These are phyloP conservation scores for Nomada ruficornis DNA, from an alignment of 2,888 invertebrate genomes.

Conservation along the genomic window DNA sequence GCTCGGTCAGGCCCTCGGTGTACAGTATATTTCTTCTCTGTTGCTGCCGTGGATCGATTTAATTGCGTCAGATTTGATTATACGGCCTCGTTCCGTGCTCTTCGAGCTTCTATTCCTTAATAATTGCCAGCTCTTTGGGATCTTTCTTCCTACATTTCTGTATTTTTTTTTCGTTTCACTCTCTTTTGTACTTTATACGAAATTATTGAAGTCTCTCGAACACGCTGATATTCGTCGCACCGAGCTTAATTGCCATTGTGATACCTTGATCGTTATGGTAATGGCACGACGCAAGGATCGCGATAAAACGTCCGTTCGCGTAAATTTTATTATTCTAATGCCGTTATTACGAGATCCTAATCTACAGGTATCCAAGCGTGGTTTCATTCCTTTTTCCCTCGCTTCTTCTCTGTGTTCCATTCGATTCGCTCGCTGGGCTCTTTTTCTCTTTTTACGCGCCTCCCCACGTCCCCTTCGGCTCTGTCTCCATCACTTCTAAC, in stretches of 20 bases:
- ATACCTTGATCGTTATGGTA: conserved; percentile 37
- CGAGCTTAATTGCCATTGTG: conserved; percentile 42
- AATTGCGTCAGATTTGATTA: conserved; percentile 65
- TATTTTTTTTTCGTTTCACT: too few relatives aligned
- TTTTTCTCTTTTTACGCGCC: conserved; percentile 35
- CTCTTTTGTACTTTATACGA: too few relatives aligned
- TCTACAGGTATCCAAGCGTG: conserved; percentile 46
- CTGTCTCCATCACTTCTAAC: conserved; percentile 72
- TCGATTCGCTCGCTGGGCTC: conserved; percentile 15
- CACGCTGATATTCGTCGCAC: background rate
- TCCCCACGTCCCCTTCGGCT: conserved; percentile 44
- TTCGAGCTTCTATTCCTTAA: too few relatives aligned
- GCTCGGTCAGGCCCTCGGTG: background rate
- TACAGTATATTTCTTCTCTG: background rate
- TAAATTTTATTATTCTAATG: conserved; percentile 63
- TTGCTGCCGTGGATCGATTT: conserved; percentile 37
- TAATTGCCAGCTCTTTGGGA: too few relatives aligned
- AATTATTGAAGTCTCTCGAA: background rate
- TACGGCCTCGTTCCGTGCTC: too few relatives aligned
- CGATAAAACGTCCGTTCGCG: conserved; percentile 43
- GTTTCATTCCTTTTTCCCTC: conserved; percentile 8
- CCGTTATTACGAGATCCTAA: conserved; percentile 60
- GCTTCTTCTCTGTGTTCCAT: conserved; percentile 23
- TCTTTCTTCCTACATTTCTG: too few relatives aligned
- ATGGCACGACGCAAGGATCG: conserved; percentile 20